phyloP scores from a whole-genome alignment of 2,888 invertebrate species.

The Hymenopus coronatus region DNA sequence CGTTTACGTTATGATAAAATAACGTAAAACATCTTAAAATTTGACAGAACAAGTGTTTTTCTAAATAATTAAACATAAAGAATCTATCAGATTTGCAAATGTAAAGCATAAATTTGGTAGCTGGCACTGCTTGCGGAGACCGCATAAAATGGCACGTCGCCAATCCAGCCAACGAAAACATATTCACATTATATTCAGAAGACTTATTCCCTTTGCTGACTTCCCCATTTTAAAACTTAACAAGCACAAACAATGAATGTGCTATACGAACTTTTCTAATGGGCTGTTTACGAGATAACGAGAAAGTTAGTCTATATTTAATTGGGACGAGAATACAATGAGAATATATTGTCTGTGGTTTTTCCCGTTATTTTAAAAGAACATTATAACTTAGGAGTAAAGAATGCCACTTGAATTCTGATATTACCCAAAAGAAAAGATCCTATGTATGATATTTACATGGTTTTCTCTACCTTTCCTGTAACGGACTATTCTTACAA shows the following conservation, averaged over 20 bases:
- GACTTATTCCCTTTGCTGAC: background rate
- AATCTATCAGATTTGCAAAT: too few species aligned
- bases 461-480: too few species aligned
- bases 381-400: background rate
- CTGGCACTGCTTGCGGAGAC: background rate
- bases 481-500: too few species aligned
- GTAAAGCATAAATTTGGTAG: too few species aligned
- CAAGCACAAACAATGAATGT: background rate
- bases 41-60: too few species aligned
- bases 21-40: too few species aligned
- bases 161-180: background rate
- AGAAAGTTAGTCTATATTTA: background rate
- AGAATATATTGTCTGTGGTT: too few species aligned
- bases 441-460: too few species aligned
- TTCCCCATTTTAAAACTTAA: background rate
- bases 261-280: background rate
- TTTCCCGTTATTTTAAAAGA: too few species aligned
- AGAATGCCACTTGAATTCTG: background rate
- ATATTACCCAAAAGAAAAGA: too few species aligned
- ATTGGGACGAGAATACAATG: background rate
- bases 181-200: background rate
- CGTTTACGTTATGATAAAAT: too few species aligned
- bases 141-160: background rate
- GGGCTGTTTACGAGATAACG: background rate
- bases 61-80: too few species aligned